These are phyloP conservation scores for Epinephelus lanceolatus DNA, from an alignment of 2,113 vertebrate species.

Conservation along the genomic window DNA sequence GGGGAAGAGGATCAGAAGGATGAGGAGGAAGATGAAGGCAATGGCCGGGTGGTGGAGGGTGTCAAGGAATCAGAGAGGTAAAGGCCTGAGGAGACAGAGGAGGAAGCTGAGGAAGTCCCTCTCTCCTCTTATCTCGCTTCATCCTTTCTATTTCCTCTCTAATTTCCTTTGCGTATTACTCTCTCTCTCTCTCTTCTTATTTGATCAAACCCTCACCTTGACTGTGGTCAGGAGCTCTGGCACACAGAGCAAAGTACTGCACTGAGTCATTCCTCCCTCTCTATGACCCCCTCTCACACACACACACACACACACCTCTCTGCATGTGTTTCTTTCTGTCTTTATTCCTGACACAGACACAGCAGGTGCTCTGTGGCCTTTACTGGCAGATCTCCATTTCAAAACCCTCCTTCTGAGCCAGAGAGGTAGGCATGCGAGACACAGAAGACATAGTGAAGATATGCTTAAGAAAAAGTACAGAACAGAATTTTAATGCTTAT, in stretches of 20 bases:
- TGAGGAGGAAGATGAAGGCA: slow-evolving; percentile 8
- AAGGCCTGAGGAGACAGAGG: slow-evolving; percentile 18
- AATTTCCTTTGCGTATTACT: not conserved
- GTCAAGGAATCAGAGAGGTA: slow-evolving; percentile 24
- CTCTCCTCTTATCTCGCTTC: slow-evolving; percentile 17
- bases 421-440: slow-evolving; percentile 20
- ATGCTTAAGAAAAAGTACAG: slow-evolving; percentile 1
- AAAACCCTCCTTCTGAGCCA: slow-evolving; percentile 61
- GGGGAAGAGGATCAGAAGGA: slow-evolving; percentile 14
- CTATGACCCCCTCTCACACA: slow-evolving; percentile 24
- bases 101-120: slow-evolving; percentile 13
- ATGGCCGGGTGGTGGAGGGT: slow-evolving; percentile 39
- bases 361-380: slow-evolving; percentile 59
- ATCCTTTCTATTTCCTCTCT: slow-evolving; percentile 12
- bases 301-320: slow-evolving; percentile 35
- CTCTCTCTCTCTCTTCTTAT: slow-evolving; percentile 20
- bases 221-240: slow-evolving; percentile 47
- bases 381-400: slow-evolving; percentile 74
- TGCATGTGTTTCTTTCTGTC: slow-evolving; percentile 49
- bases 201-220: slow-evolving; percentile 43
- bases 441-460: slow-evolving; percentile 7
- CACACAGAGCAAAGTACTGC: slow-evolving; percentile 49
- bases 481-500: not conserved
- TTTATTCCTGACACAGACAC: slow-evolving; percentile 62
- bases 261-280: slow-evolving; percentile 29